Conservation (phyloP, 1,140 invertebrate genomes). For the Heliconius hewitsoni region DNA sequence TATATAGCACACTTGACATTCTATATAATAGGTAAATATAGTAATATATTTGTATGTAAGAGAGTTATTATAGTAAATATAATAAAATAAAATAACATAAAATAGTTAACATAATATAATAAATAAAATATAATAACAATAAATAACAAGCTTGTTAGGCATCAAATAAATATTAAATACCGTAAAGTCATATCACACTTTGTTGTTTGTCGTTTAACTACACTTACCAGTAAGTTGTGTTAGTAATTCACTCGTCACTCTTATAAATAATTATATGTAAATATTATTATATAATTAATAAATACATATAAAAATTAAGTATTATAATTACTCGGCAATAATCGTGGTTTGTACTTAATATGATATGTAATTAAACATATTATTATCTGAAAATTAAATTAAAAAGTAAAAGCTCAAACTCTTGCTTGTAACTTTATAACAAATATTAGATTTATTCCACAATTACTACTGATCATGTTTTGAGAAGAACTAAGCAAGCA, state of each 20-base stretch:
- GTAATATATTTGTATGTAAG: no score
- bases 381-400: no score
- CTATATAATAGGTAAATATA: no score
- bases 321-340: not conserved
- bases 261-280: not conserved
- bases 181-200: no score
- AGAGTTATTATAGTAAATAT: no score
- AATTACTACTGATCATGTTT: not conserved
- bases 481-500: not conserved
- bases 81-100: not conserved
- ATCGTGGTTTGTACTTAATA: not conserved
- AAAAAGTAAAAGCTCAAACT: no score
- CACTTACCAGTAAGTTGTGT: constrained; percentile 7
- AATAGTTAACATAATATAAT: not conserved
- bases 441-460: not conserved
- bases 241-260: constrained; percentile 5
- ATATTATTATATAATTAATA: not conserved
- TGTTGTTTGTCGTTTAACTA: not conserved
- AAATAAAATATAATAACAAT: not conserved
- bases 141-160: not conserved
- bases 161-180: not conserved
- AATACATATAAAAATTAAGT: not conserved
- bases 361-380: no score
- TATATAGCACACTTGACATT: no score
- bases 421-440: no score